Base-by-base conservation (phyloP, 1,140 invertebrate species). In the Orius insidiosus region DNA sequence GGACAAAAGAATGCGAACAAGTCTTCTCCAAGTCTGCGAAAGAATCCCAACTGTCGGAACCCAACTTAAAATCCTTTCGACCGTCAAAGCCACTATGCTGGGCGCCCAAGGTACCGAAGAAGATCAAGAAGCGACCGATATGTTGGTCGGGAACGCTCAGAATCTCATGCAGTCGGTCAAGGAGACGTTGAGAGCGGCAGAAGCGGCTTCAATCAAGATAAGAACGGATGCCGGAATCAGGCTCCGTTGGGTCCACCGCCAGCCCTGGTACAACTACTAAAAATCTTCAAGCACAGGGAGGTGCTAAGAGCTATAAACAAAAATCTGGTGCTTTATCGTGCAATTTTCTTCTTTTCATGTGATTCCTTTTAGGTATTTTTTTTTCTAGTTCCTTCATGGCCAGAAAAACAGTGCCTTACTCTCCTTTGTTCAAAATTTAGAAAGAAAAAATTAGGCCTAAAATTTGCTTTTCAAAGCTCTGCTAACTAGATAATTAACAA, bases 131-230 rank as follows among this genome's bases (percentile, higher is more conserved):
- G 95, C 95, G 2, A 99, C 95, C 1, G 94, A 98, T 59, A 98
- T 98, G 90, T 65, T 99, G 53, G 94, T 98, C 38, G 93, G 94
- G 36, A 99, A 99, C 68, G 95, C 95, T 11, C 94, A 99, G 63
- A 98, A 98, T 66, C 68, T 99, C 33, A 99, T 98, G 94, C 94
- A 98, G 63, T 95, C 90, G 51, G 94, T 99, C 0, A 97, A 98
- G 59, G 95, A 98, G 65, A 98, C 94, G 0, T 94, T 99, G 8
- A 76, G 93, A 50, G 94, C 93, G 9, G 93, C 95, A 0, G 95
- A 99, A 63, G 90, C 93, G 46, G 95, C 95, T 5, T 95, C 89
- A 48, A 98, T 98, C 59, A 98, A 97, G 67, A 98, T 98, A 42
- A 76, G 94, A 34, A 95, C 94, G 0, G 86, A 93, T 64, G 89